Percentiles rank a stretch among this genome's conserved stretches.
Evolutionary conservation across 2,113 vertebrate species (phyloP).

Genomic region (Crotalus tigris): DNA sequence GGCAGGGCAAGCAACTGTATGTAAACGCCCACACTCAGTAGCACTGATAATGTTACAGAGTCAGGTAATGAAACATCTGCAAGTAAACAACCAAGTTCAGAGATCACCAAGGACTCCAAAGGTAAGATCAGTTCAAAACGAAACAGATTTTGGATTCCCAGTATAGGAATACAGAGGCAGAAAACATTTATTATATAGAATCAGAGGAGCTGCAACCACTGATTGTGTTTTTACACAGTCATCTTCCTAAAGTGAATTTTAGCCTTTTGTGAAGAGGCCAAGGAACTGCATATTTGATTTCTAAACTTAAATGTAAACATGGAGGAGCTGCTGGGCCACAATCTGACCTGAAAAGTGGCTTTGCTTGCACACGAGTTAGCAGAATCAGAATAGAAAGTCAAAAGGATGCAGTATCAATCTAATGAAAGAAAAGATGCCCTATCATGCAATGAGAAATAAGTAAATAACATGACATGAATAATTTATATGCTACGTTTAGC

Average conservation of each 20-base stretch:
- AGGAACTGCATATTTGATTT: not conserved
- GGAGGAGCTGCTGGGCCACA: not conserved
- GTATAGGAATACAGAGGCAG: not conserved
- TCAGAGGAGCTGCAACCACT: not conserved
- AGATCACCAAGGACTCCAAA: not conserved
- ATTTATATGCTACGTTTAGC: constrained; percentile 38
- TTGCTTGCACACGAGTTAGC: not conserved
- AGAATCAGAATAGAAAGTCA: not conserved
- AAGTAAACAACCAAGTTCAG: too few species aligned
- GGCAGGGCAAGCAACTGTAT: too few species aligned
- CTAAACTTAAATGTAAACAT: not conserved
- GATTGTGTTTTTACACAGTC: constrained; percentile 12
- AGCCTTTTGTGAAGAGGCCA: not conserved
- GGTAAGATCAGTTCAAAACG: not conserved
- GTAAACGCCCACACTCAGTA: too few species aligned
- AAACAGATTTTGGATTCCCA: not conserved
- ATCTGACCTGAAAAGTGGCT: not conserved
- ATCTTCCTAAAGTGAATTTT: constrained; percentile 1
- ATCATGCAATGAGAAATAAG: constrained; percentile 5
- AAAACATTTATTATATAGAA: not conserved
- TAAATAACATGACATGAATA: constrained; percentile 34
- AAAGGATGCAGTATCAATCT: constrained; percentile 22
- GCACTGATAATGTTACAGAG: too few species aligned
- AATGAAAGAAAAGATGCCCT: constrained; percentile 14
- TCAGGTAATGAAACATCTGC: too few species aligned